Conservation (phyloP, 2,888 invertebrate species). For the Aethes cnicana region DNA sequence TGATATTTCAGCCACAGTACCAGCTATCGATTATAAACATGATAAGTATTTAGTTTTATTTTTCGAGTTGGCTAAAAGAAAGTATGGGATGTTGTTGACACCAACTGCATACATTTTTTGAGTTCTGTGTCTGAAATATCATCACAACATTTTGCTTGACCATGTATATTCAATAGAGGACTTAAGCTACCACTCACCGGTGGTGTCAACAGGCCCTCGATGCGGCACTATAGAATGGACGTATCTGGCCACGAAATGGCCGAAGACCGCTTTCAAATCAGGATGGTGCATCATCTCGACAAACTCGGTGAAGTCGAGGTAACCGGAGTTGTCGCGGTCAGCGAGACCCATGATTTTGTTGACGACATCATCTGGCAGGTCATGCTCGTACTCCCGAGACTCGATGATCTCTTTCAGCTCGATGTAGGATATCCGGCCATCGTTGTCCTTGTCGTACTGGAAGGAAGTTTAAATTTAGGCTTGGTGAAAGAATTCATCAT, state of each 20-base stretch:
- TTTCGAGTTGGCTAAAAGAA: too few relatives aligned
- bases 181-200: constrained; percentile 52
- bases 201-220: constrained; percentile 74
- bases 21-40: too few relatives aligned
- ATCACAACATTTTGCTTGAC: too few relatives aligned
- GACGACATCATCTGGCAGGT: constrained; percentile 86
- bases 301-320: constrained; percentile 87
- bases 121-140: too few relatives aligned
- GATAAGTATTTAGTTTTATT: too few relatives aligned
- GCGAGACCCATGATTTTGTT: constrained; percentile 85
- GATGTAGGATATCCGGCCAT: constrained; percentile 85
- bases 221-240: constrained; percentile 82
- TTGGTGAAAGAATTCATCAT: too few relatives aligned
- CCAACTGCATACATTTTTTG: too few relatives aligned
- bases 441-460: constrained; percentile 87
- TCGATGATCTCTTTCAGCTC: constrained; percentile 85
- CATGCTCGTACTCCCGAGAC: constrained; percentile 83
- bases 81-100: too few relatives aligned
- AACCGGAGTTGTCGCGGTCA: constrained; percentile 85
- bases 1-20: too few relatives aligned
- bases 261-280: constrained; percentile 84
- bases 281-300: constrained; percentile 86
- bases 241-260: constrained; percentile 84
- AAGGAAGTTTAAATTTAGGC: constrained; percentile 42
- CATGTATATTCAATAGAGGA: background rate